A percentile compares a stretch with the other conserved stretches of the same genome.
phyloP scores from a whole-genome alignment of 2,113 vertebrate genomes.

The Xiphophorus hellerii region DNA sequence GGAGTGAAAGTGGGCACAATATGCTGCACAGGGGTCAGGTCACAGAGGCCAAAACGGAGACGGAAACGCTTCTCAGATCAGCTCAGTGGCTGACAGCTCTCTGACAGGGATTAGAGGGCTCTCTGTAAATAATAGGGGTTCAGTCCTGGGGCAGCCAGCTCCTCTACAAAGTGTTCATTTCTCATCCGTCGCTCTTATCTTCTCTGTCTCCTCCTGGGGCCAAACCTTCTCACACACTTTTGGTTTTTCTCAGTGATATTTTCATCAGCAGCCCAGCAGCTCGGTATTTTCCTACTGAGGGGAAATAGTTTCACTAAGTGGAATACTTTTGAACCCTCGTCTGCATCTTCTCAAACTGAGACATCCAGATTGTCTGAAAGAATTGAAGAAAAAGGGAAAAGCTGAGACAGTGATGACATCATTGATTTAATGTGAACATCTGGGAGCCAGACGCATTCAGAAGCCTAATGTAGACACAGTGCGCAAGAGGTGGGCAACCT shows the following conservation, averaged over 20 bases:
- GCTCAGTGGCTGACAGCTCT: slow-evolving; percentile 56
- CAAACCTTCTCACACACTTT: not conserved
- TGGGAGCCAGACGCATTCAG: slow-evolving; percentile 34
- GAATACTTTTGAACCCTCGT: slow-evolving; percentile 9
- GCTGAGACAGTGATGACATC: slow-evolving; percentile 50
- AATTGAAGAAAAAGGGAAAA: slow-evolving; percentile 37
- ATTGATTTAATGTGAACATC: slow-evolving; percentile 56
- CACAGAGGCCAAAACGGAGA: slow-evolving; percentile 28
- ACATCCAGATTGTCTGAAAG: slow-evolving; percentile 41
- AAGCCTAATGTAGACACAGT: slow-evolving; percentile 23
- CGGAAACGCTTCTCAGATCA: slow-evolving; percentile 64
- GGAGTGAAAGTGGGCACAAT: slow-evolving; percentile 31
- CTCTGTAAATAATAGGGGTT: slow-evolving; percentile 69
- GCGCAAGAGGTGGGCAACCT: slow-evolving; percentile 13
- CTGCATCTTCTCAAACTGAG: slow-evolving; percentile 31
- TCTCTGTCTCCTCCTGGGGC: slow-evolving; percentile 4
- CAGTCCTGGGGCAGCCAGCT: slow-evolving; percentile 53
- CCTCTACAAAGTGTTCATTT: slow-evolving; percentile 42
- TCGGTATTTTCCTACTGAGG: slow-evolving; percentile 27
- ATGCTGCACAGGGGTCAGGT: slow-evolving; percentile 31
- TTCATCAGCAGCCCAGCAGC: slow-evolving; percentile 16
- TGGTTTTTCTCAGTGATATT: slow-evolving; percentile 3
- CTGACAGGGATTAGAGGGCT: slow-evolving; percentile 60
- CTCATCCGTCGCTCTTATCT: slow-evolving; percentile 40
- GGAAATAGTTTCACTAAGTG: not conserved